Evolutionary conservation across 2,888 invertebrate species (phyloP), one percentile per base, ranked within the genome.

Genomic region (Spilosoma lubricipeda): DNA sequence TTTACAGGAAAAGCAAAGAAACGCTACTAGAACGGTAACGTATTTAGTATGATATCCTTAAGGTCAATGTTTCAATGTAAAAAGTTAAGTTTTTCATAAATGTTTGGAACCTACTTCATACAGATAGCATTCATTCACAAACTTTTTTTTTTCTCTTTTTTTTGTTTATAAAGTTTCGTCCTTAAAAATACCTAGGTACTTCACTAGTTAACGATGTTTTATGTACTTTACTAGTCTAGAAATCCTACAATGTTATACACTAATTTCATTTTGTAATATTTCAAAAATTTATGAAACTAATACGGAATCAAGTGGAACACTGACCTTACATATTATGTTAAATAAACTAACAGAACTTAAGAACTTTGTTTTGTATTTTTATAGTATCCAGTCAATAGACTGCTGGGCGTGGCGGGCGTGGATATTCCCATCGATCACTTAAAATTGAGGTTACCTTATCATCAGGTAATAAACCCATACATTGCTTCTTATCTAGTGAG

Each of bases 351-450:
- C 15, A 59, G 15, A 18, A 52, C 23, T 63, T 63, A 63, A 7
- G 18, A 63, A 15, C 13, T 30, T 75, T 69, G 39, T 74, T 27
- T 67, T 45, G 69, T 2, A 36, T 33, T 74, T 83, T 56, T 70
- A 64, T 90, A 95, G 94, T 95, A 95, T 74, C 95, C 95, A 5
- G 94, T 94, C 0, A 94, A 95, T 68, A 88, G 95, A 23, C 88
- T 95, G 7, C 83, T 95, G 63, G 95, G 95, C 15, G 95, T 95
- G 0, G 95, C 94, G 2, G 95, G 95, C 0, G 91, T 95, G 11
- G 95, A 95, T 73, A 95, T 95, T 67, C 95, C 95, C 4, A 86
- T 95, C 74, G 94, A 95, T 73, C 94, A 95, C 78, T 80, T 95
- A 79, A 95, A 94, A 83, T 79, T 94, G 52, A 80, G 92, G 66